Percentiles rank a stretch among this genome's conserved stretches.
These are phyloP conservation scores for Onychomys leucogaster DNA, from an alignment of 2,797 vertebrate genomes.

Conservation along the genomic window DNA sequence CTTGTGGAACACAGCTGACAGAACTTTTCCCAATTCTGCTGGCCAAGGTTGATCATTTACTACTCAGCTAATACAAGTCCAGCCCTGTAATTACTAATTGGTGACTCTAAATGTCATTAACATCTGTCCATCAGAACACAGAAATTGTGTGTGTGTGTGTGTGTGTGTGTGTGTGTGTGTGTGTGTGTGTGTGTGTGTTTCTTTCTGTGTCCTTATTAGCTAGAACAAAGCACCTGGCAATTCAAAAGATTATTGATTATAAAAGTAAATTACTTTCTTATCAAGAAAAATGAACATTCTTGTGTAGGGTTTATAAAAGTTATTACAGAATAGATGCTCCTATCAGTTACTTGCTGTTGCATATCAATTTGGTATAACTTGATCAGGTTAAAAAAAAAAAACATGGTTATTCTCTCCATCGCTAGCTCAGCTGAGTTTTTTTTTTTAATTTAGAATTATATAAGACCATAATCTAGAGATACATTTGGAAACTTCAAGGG, in stretches of 20 bases:
- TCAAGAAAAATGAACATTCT: neutral
- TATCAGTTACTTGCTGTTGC: neutral
- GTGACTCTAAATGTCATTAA: constrained; percentile 25
- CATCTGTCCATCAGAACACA: neutral
- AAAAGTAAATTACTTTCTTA: constrained; percentile 5
- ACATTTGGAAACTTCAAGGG: neutral
- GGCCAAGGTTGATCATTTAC: neutral
- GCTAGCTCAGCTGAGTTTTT: neutral
- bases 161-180: neutral
- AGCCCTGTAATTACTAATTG: neutral
- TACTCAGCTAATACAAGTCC: neutral
- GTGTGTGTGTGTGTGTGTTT: neutral
- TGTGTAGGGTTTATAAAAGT: too few relatives aligned
- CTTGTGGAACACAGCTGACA: neutral
- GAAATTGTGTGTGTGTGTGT: neutral
- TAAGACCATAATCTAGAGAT: neutral
- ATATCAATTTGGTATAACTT: constrained; percentile 5
- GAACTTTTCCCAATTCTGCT: neutral
- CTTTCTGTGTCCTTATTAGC: neutral
- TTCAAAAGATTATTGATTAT: neutral
- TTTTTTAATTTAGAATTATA: neutral
- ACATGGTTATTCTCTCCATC: neutral
- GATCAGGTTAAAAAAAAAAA: constrained; percentile 31
- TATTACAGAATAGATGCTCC: neutral
- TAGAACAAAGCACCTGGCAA: neutral